A percentile compares a stretch with the other conserved stretches of the same genome.
These are phyloP conservation scores for Sinocyclocheilus grahami DNA, from an alignment of 2,113 vertebrate genomes.

Conservation along the genomic window DNA sequence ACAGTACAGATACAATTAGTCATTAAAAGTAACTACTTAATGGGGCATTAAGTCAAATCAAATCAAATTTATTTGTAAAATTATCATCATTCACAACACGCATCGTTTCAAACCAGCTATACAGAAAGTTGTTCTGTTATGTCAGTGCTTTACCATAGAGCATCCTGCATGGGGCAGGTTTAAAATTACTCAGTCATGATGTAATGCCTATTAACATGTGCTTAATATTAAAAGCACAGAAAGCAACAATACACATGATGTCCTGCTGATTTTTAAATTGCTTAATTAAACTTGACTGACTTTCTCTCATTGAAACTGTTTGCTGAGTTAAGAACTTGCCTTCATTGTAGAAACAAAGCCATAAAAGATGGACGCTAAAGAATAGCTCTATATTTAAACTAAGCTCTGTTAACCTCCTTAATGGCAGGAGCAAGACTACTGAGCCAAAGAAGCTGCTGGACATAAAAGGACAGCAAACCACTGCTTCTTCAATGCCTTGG, in stretches of 20 bases:
- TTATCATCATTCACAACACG: no score
- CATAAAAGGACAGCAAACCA: background rate
- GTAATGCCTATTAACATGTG: background rate
- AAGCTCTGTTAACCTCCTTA: slow-evolving; percentile 45
- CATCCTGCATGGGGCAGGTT: background rate
- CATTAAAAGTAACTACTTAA: background rate
- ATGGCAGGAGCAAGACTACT: slow-evolving; percentile 17
- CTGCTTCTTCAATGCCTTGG: background rate
- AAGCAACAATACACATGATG: background rate
- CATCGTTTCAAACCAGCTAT: no score
- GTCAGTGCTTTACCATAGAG: no score
- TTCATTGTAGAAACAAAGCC: background rate
- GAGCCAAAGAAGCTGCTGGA: slow-evolving; percentile 19
- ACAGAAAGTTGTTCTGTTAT: no score
- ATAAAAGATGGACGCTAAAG: slow-evolving; percentile 36
- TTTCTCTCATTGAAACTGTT: background rate
- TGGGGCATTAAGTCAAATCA: background rate
- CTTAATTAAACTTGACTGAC: background rate
- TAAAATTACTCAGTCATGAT: background rate
- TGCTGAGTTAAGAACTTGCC: background rate
- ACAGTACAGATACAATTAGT: background rate
- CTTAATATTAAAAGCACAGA: background rate
- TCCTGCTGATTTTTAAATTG: background rate
- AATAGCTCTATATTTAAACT: slow-evolving; percentile 54
- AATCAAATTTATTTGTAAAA: no score